A percentile compares a stretch with the other conserved stretches of the same genome.
Evolutionary conservation across 2,888 invertebrate genomes (phyloP).

Genomic region (Drosophila leonis): DNA sequence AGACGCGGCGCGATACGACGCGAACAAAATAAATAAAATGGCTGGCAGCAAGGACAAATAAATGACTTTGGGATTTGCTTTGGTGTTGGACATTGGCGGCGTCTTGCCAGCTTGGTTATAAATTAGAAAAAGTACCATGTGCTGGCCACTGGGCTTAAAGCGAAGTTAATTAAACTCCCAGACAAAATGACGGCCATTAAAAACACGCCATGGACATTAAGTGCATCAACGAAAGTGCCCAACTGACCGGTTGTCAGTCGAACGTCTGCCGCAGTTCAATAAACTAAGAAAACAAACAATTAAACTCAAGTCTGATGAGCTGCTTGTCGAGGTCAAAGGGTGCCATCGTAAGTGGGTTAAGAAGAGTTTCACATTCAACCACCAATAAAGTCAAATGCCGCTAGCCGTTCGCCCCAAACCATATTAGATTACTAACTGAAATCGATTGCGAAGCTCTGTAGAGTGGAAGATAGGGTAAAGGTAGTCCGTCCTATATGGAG

Average conservation of each 20-base stretch:
- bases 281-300: constrained; percentile 75
- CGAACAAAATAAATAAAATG: constrained; percentile 65
- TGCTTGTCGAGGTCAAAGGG: constrained; percentile 47
- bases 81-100: constrained; percentile 31
- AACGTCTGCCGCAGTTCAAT: constrained; percentile 54
- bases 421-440: constrained; percentile 6
- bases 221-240: constrained; percentile 61
- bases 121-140: constrained; percentile 58
- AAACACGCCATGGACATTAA: constrained; percentile 73
- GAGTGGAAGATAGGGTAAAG: not conserved
- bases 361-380: constrained; percentile 23
- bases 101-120: constrained; percentile 55
- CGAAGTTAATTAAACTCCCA: constrained; percentile 69
- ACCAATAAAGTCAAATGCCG: constrained; percentile 38
- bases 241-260: constrained; percentile 30
- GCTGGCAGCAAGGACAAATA: constrained; percentile 56
- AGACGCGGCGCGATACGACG: constrained; percentile 41
- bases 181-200: constrained; percentile 64
- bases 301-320: constrained; percentile 58
- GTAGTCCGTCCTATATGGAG: not conserved
- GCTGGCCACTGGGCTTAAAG: constrained; percentile 56
- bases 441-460: constrained; percentile 22
- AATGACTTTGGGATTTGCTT: constrained; percentile 68
- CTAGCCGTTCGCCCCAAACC: constrained; percentile 13
- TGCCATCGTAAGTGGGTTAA: constrained; percentile 11